Base-by-base conservation (phyloP, 1,140 invertebrate genomes). In the Temnothorax nylanderi region DNA sequence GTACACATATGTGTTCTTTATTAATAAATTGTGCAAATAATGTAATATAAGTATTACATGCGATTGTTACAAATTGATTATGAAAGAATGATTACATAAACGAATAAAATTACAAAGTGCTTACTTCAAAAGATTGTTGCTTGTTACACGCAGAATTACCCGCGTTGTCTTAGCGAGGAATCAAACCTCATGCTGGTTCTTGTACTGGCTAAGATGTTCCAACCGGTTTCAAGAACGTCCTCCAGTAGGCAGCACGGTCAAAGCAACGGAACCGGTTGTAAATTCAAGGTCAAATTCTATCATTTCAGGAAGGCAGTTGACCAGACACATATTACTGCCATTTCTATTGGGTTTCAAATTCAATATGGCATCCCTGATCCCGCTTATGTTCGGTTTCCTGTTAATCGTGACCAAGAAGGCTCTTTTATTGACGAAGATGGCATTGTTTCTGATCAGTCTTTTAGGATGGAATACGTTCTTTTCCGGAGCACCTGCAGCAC, bases 331-430 rank as follows among this genome's bases (percentile, higher is more conserved):
- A 71, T 86, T 98, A 37, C 92, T 98, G 51, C 97, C 97, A 34
- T 96, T 98, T 92, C 95, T 98, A 0, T 94, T 98, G 37, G 97
- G 97, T 11, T 96, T 98, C 62, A 98, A 98, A 94, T 97, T 98
- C 92, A 97, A 97, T 87, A 92, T 98, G 58, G 96, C 97, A 0
- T 97, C 97, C 0, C 92, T 98, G 60, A 93, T 98, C 18, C 97
- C 97, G 0, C 93, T 98, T 78, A 89, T 98, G 0, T 97, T 98
- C 85, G 97, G 97, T 1, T 91, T 97, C 16, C 93, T 98, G 49
- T 95, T 97, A 64, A 74, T 98, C 41, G 93, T 97, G 5, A 97
- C 97, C 8, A 98, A 97, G 91, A 98, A 98, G 91, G 97, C 97
- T 0, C 95, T 97, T 41, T 92, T 98, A 1, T 85, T 98, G 10